These are phyloP conservation scores for Pipa parva DNA, from an alignment of 2,113 vertebrate species.

Conservation along the genomic window DNA sequence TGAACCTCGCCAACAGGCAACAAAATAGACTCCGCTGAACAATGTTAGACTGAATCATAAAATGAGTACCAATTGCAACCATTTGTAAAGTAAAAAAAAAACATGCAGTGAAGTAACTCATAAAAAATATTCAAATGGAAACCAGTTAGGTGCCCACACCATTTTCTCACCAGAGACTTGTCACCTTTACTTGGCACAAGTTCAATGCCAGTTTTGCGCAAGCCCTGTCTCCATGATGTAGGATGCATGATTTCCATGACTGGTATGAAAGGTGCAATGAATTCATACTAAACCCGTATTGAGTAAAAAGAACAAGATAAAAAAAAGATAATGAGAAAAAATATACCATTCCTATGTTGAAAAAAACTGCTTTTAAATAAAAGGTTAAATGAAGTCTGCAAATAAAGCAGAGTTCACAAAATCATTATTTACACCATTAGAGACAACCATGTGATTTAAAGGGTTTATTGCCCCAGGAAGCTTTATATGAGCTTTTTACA, in stretches of 20 bases:
- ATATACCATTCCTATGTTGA: too few relatives aligned
- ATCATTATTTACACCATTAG: too few relatives aligned
- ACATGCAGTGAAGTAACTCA: constrained; percentile 65
- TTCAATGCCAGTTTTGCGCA: constrained; percentile 99
- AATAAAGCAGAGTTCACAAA: too few relatives aligned
- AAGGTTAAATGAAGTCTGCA: too few relatives aligned
- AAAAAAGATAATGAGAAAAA: constrained; percentile 58
- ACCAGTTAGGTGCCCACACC: constrained; percentile 63
- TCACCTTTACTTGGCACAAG: constrained; percentile 86
- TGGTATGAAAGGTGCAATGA: constrained; percentile 84
- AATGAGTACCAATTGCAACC: constrained; percentile 27
- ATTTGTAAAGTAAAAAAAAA: constrained; percentile 47
- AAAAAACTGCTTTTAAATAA: too few relatives aligned
- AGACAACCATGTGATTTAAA: too few relatives aligned
- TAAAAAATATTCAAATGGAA: constrained; percentile 62
- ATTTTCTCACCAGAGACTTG: constrained; percentile 93
- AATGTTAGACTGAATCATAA: constrained; percentile 53
- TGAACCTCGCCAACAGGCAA: constrained; percentile 40
- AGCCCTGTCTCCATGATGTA: constrained; percentile 97
- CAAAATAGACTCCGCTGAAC: constrained; percentile 49
- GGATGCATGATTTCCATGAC: constrained; percentile 87
- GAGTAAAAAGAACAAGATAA: constrained; percentile 72
- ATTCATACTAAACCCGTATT: constrained; percentile 93
- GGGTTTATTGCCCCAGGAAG: too few relatives aligned
- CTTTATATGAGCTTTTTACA: too few relatives aligned